Percentiles rank a stretch among this genome's conserved stretches.
phyloP scores from a whole-genome alignment of 2,888 invertebrate species.

The Agonopterix heracliana region DNA sequence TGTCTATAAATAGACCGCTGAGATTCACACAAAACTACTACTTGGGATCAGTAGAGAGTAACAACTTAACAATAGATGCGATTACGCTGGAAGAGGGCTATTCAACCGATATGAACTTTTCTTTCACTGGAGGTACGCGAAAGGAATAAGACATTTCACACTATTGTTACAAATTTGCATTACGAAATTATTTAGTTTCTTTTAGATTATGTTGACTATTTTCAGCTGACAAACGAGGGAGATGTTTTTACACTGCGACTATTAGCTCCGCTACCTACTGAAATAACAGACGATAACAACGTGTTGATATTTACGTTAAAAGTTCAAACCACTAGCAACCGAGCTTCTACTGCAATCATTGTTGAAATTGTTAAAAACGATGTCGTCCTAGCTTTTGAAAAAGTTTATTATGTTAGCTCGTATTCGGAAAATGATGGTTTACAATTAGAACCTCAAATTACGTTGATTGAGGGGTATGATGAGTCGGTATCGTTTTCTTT shows the following conservation, averaged over 20 bases:
- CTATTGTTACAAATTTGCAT: not conserved
- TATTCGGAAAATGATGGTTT: constrained; percentile 8
- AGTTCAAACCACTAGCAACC: constrained; percentile 14
- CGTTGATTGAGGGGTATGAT: constrained; percentile 18
- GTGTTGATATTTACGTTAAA: constrained; percentile 23
- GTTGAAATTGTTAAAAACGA: constrained; percentile 9
- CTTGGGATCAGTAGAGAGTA: constrained; percentile 20
- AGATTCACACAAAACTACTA: constrained; percentile 24
- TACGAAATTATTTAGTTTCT: constrained; percentile 16
- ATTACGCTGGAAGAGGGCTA: constrained; percentile 22
- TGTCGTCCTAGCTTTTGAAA: constrained; percentile 21
- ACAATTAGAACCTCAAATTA: constrained; percentile 10
- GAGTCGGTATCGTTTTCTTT: constrained; percentile 6
- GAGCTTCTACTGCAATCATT: constrained; percentile 16
- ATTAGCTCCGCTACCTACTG: constrained; percentile 13
- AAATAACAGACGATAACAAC: constrained; percentile 16
- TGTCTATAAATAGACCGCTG: constrained; percentile 12
- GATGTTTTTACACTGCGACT: constrained; percentile 19
- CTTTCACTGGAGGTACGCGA: constrained; percentile 25
- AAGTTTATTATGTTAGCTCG: constrained; percentile 21
- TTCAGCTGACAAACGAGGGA: constrained; percentile 20
- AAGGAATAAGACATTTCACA: not conserved
- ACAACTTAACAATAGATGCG: constrained; percentile 13
- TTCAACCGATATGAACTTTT: constrained; percentile 15
- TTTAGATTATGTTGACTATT: constrained; percentile 28